A percentile compares a stretch with the other conserved stretches of the same genome.
These are phyloP conservation scores for Aphidius ervi DNA, from an alignment of 1,140 invertebrate genomes.

Conservation along the genomic window DNA sequence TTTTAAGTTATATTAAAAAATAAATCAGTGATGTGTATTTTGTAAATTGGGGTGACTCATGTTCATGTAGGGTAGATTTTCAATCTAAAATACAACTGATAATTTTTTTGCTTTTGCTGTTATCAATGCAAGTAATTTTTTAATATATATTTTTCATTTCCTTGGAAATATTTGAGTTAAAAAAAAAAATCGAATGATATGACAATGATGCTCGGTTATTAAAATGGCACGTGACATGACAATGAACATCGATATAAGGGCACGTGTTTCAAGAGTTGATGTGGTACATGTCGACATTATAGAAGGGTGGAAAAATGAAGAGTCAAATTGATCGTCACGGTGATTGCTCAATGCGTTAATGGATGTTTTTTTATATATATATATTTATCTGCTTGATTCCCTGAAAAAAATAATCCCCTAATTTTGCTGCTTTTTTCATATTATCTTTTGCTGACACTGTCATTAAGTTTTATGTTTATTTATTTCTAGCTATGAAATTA, in stretches of 20 bases:
- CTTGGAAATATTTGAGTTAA: conserved; percentile 4
- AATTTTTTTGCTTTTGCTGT: too few relatives aligned
- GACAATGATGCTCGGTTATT: conserved; percentile 39
- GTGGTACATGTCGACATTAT: conserved; percentile 25
- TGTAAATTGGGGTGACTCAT: too few relatives aligned
- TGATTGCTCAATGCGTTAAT: conserved; percentile 17
- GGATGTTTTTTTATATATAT: conserved; percentile 13
- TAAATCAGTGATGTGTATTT: too few relatives aligned
- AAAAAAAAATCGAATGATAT: conserved; percentile 28
- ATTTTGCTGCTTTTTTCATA: background rate
- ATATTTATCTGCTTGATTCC: background rate
- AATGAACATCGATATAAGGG: conserved; percentile 40
- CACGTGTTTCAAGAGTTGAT: conserved; percentile 33
- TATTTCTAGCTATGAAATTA: background rate
- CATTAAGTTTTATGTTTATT: background rate
- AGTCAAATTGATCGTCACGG: conserved; percentile 27
- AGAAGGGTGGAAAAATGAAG: conserved; percentile 24
- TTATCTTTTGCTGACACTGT: background rate
- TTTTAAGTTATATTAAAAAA: too few relatives aligned
- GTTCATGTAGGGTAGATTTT: too few relatives aligned
- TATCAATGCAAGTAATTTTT: too few relatives aligned
- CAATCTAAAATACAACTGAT: too few relatives aligned
- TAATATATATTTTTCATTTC: background rate
- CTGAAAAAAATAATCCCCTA: background rate
- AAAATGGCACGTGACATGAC: conserved; percentile 44